Base-by-base conservation (phyloP, 2,888 invertebrate genomes). In the Dolichomitus sp. region DNA sequence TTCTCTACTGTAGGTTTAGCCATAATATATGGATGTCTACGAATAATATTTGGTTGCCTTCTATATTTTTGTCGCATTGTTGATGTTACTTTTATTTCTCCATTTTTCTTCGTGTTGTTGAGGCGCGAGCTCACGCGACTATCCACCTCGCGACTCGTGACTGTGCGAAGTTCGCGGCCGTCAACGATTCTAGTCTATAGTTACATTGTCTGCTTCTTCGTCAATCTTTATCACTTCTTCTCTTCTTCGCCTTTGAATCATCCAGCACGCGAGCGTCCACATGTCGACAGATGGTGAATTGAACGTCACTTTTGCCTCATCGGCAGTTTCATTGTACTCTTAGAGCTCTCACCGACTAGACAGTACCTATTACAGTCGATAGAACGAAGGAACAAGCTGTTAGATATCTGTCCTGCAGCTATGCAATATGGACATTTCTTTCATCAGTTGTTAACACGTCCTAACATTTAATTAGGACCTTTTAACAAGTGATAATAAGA, bases 281-380 rank as follows among this genome's bases (percentile, higher is more conserved):
- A 87, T 87, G 90, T 89, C 89, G 90, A 89, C 89, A 90, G 89
- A 90, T 91, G 89, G 88, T 65, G 86, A 87, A 89, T 89, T 83
- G 84, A 84, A 84, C 82, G 75, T 80, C 84, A 78, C 84, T 85
- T 72, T 86, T 70, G 54, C 80, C 72, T 81, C 80, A 77, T 83
- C 65, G 77, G 66, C 57, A 57, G 74, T 52, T 72, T 59, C 45
- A 74, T 86, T 74, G 76, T 73, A 57, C 12, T 57, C 30, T 5
- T 45, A 19, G 9, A n/a, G 61, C 17, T 61, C 61, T 61, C 19
- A 19, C 37, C 19, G 61, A 37, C 61, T 61, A 61, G 61, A 61
- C 61, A n/a, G 61, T 61, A 17, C 37, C 12, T 61, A 61, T 61
- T 61, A 37, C 40, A 37, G 6, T 1, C 37, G 37, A 37, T 40